Base-by-base conservation (phyloP, 2,797 vertebrate species). In the Pseudocheirus occidentalis region DNA sequence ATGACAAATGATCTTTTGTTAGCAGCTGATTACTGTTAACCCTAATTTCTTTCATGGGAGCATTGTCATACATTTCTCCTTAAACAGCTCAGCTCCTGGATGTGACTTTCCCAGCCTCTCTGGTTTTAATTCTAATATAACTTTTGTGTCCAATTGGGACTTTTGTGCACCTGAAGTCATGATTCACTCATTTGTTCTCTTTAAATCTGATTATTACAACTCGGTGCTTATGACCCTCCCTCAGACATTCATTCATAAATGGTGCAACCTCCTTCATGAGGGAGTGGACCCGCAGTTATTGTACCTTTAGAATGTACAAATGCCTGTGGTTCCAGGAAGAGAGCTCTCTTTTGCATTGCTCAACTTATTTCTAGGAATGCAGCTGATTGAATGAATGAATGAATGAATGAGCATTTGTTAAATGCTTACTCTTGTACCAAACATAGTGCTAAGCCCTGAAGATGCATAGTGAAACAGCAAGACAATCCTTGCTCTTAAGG, bases 21-120 rank as follows among this genome's bases (percentile, higher is more conserved):
- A 98, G 96, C 89, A 91, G 95, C 97, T 98, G 97, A 97, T 96
- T 97, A 96, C 96, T 97, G 96, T 98, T 95, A 95, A 97, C 95
- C 96, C 95, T 98, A 27, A 97, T 96, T 97, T 97, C 95, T 96
- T 97, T 97, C 0, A 0, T 24, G 55, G 91, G 95, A 95, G 92
- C 93, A 14, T 55, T 46, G 66, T 18, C 0, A 89, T 29, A 9
- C 97, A 94, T 90, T 96, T 95, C 92, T 55, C 4, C 95, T 97
- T 97, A 95, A 97, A 94, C 95, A 95, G 96, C 95, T 95, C 94
- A 93, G 93, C 96, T 97, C 93, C 93, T 96, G 87, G 95, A 93
- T 97, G 95, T 97, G 96, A 96, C 95, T 98, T 97, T 95, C 54
- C 31, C 0, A 95, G 96, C 95, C 97, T 97, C 97, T 97, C 95